Conservation (phyloP, 2,888 invertebrate genomes). For the Drosophila limbata region DNA sequence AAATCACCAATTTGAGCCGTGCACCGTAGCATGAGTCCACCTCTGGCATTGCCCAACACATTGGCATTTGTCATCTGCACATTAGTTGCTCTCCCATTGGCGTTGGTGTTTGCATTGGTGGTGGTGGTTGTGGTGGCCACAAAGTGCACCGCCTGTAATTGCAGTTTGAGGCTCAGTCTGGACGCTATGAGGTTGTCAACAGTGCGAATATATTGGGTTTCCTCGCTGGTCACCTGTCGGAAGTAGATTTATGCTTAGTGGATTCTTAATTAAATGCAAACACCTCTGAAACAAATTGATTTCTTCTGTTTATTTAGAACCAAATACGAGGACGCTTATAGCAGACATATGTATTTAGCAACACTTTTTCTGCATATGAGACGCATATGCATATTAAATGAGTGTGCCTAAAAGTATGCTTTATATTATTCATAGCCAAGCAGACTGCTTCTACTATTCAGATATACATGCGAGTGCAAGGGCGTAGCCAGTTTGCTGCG, state of each 20-base stretch:
- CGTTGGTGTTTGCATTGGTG: constrained; percentile 26
- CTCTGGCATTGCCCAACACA: constrained; percentile 54
- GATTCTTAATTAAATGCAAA: constrained; percentile 31
- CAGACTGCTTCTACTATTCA: constrained; percentile 6
- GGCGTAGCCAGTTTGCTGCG: too few species aligned
- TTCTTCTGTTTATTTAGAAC: background rate
- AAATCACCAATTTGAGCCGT: constrained; percentile 89
- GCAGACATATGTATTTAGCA: background rate
- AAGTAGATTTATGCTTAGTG: constrained; percentile 10
- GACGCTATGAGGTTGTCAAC: constrained; percentile 84
- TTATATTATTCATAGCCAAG: constrained; percentile 69
- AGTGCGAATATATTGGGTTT: constrained; percentile 84
- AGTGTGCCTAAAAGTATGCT: constrained; percentile 45
- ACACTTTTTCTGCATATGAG: constrained; percentile 5
- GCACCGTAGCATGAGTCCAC: constrained; percentile 89
- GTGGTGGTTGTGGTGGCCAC: constrained; percentile 55
- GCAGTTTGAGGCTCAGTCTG: constrained; percentile 84
- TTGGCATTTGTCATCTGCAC: constrained; percentile 70
- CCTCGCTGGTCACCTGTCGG: constrained; percentile 83
- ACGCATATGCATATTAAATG: constrained; percentile 39
- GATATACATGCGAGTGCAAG: background rate
- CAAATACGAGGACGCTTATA: constrained; percentile 1
- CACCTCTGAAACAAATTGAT: constrained; percentile 1
- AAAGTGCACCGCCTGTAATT: constrained; percentile 85
- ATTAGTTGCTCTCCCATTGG: constrained; percentile 52